A percentile compares a stretch with the other conserved stretches of the same genome.
phyloP scores from a whole-genome alignment of 1,140 invertebrate genomes.

The Apis cerana region DNA sequence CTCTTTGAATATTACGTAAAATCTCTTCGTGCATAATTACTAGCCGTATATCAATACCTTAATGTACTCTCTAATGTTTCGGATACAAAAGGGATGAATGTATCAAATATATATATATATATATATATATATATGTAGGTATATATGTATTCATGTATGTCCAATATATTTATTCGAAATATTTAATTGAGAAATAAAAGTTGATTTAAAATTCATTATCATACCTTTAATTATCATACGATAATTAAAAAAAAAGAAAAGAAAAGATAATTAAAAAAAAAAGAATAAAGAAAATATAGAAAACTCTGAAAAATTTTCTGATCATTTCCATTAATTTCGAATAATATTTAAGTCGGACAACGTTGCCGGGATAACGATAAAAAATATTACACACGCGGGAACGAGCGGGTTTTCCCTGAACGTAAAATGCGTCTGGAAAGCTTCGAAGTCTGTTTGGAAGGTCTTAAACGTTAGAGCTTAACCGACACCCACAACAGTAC shows the following conservation, averaged over 20 bases:
- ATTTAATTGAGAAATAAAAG: too few species aligned
- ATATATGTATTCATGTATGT: too few species aligned
- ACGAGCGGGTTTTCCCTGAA: not conserved
- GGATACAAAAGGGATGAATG: not conserved
- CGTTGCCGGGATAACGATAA: not conserved
- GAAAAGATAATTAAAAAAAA: not conserved
- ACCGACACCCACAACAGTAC: constrained; percentile 35
- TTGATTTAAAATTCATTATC: not conserved
- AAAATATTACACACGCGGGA: constrained; percentile 14
- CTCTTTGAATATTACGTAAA: constrained; percentile 23
- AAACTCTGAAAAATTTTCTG: too few species aligned
- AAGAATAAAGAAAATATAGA: not conserved
- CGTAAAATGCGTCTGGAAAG: constrained; percentile 40
- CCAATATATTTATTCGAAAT: not conserved
- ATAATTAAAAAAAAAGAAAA: not conserved
- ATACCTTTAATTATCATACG: not conserved
- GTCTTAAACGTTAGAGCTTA: constrained; percentile 47
- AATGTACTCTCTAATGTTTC: not conserved
- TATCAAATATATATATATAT: not conserved
- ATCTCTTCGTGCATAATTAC: constrained; percentile 33
- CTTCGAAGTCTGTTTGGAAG: constrained; percentile 40
- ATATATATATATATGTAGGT: not conserved
- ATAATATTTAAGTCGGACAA: not conserved
- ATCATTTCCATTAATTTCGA: not conserved
- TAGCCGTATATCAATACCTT: constrained; percentile 16